phyloP scores from a whole-genome alignment of 2,113 vertebrate genomes.

The Rhynchopsitta pachyrhyncha region DNA sequence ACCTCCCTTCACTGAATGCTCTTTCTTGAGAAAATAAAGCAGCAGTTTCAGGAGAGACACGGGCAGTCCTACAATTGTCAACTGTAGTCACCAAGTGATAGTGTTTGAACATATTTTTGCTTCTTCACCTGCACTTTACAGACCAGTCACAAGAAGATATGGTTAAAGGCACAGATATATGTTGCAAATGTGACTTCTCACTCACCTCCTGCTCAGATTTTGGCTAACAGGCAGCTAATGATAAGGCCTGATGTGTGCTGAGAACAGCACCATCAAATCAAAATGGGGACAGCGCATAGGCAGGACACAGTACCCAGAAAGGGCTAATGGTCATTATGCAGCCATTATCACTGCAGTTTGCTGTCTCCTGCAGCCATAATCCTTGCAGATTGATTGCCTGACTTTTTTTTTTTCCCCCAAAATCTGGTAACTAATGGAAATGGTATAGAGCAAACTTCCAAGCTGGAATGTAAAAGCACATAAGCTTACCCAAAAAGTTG shows the following conservation, averaged over 20 bases:
- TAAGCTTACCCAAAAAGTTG: not conserved
- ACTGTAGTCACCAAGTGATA: not conserved
- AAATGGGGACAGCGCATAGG: accelerated
- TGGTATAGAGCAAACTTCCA: not conserved
- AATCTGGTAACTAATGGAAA: not conserved
- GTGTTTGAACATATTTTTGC: not conserved
- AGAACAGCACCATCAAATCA: not conserved
- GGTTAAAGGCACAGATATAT: not conserved
- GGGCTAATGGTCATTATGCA: not conserved
- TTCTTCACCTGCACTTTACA: not conserved
- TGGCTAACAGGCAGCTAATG: not conserved
- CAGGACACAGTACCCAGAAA: not conserved
- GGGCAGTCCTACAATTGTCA: not conserved
- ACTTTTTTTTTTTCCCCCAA: not conserved
- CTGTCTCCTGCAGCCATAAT: not conserved
- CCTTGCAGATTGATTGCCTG: not conserved
- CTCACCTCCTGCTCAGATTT: not conserved
- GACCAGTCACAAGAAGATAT: not conserved
- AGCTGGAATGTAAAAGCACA: not conserved
- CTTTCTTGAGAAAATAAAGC: not conserved
- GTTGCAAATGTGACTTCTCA: not conserved
- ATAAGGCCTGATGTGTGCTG: not conserved
- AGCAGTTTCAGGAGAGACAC: not conserved
- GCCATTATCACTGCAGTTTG: not conserved
- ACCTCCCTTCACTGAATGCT: not conserved